Evolutionary conservation across 2,888 invertebrate species (phyloP).

Genomic region (Biston stratarius): DNA sequence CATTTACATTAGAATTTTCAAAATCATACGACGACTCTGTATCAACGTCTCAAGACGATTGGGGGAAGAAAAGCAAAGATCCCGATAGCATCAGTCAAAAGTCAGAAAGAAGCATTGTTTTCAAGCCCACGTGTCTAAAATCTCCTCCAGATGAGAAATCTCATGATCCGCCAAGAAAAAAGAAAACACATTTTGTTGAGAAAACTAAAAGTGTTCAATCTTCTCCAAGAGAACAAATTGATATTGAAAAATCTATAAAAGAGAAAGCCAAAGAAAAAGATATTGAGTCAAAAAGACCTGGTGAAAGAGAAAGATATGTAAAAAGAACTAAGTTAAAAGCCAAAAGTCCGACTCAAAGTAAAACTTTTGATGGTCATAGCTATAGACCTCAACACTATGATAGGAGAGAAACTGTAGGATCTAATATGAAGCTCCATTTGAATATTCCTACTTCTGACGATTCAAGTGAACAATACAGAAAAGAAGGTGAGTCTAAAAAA

Average conservation of each 20-base stretch:
- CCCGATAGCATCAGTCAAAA: conserved; percentile 64
- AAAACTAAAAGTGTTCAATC: conserved; percentile 77
- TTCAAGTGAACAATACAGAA: conserved; percentile 85
- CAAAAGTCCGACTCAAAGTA: conserved; percentile 80
- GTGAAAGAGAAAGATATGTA: conserved; percentile 79
- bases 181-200: conserved; percentile 81
- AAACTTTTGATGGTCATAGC: conserved; percentile 67
- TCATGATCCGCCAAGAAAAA: conserved; percentile 68
- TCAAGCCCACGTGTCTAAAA: conserved; percentile 65
- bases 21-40: conserved; percentile 86
- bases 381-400: conserved; percentile 76
- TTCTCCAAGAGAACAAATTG: conserved; percentile 75
- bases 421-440: conserved; percentile 83
- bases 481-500: conserved; percentile 65
- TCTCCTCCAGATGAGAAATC: conserved; percentile 76
- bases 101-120: conserved; percentile 62
- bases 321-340: conserved; percentile 82
- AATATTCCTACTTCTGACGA: conserved; percentile 88
- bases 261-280: conserved; percentile 78
- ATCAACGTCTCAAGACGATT: conserved; percentile 82
- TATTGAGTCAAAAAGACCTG: conserved; percentile 69
- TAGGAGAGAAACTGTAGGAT: conserved; percentile 82
- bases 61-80: conserved; percentile 73
- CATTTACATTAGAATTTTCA: conserved; percentile 92
- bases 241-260: conserved; percentile 74